Evolutionary conservation across 2,888 invertebrate species (phyloP).

Genomic region (Temnothorax rugatulus): DNA sequence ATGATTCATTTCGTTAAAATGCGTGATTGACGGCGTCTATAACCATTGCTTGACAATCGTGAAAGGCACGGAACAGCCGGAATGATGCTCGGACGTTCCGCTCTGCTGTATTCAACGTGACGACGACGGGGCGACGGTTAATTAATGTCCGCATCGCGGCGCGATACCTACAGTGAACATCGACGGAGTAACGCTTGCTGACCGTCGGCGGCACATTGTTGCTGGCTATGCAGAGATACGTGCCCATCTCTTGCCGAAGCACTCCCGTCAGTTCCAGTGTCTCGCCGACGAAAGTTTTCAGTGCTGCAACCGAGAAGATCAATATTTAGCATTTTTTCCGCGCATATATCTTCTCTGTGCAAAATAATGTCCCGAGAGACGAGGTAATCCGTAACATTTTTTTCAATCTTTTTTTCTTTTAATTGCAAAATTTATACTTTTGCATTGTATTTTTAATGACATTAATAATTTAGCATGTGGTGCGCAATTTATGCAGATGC

Average conservation of each 20-base stretch:
- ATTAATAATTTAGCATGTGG: background rate
- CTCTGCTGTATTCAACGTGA: slow-evolving; percentile 26
- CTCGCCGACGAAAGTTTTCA: slow-evolving; percentile 91
- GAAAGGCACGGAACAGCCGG: background rate
- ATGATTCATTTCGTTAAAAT: background rate
- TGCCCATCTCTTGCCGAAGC: slow-evolving; percentile 94
- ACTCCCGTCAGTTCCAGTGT: slow-evolving; percentile 91
- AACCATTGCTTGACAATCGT: background rate
- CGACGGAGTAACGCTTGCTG: slow-evolving; percentile 94
- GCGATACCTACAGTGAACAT: slow-evolving; percentile 88
- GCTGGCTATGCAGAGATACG: slow-evolving; percentile 94
- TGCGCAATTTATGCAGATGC: background rate
- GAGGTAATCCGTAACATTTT: background rate
- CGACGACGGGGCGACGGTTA: slow-evolving; percentile 36
- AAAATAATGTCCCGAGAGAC: background rate
- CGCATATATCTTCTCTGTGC: background rate
- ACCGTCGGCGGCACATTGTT: slow-evolving; percentile 94
- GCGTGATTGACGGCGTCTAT: background rate
- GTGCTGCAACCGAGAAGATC: slow-evolving; percentile 71
- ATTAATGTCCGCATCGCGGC: slow-evolving; percentile 56
- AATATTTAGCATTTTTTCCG: background rate
- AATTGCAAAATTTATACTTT: background rate
- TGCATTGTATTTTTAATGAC: background rate
- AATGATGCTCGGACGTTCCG: slow-evolving; percentile 2
- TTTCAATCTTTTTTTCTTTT: background rate